Base-by-base conservation (phyloP, 37 sponge, comb jelly and placozoan genomes). In the Crambe crambe region DNA sequence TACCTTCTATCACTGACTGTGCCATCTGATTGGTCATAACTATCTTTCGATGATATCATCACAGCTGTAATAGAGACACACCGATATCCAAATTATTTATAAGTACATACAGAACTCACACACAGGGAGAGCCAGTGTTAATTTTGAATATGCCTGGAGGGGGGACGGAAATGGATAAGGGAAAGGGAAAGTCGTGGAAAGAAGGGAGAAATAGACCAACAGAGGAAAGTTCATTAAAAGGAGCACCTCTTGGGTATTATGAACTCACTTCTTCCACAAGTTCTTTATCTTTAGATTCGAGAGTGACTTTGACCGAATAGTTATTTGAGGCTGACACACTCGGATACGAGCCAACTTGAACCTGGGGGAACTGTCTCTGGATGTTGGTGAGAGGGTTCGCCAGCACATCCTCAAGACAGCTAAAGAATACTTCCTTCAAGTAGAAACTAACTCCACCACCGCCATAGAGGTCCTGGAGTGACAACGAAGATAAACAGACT, bases 301-400 rank as follows among this genome's bases (percentile, higher is more conserved):
- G 8, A 2, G 85, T 85, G 12, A 92, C 61, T 57, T 85, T 92
- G 31, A 85, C 83, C 31, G 23, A 70, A 37, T 77, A 43, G 38
- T 36, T 58, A 30, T 56, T 26, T 3, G 57, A 32, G 44, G 36
- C 8, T 39, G 32, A 32, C 21, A 21, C 42, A 30, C 56, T 61
- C 5, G 95, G 95, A 61, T 95, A 95, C 0, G 95, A 95, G 32
- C 95, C 95, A 12, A 95, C 42, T 30, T 89, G 78, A 21, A 92
- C 90, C 26, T 10, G 6, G 17, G 70, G 69, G 70, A 31, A 92
- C 57, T 82, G 63, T 27, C 27, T 37, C 68, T 92, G 92, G 2
- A 86, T 59, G 17, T 41, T 40, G 18, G 54, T 34, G 22, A 95
- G 79, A 15, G 68, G 72, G 5, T 40, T 32, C 23, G 93, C 93